Percentiles rank a stretch among this genome's conserved stretches.
These are phyloP conservation scores for Drosophila mimica DNA, from an alignment of 2,888 invertebrate species.

Conservation along the genomic window DNA sequence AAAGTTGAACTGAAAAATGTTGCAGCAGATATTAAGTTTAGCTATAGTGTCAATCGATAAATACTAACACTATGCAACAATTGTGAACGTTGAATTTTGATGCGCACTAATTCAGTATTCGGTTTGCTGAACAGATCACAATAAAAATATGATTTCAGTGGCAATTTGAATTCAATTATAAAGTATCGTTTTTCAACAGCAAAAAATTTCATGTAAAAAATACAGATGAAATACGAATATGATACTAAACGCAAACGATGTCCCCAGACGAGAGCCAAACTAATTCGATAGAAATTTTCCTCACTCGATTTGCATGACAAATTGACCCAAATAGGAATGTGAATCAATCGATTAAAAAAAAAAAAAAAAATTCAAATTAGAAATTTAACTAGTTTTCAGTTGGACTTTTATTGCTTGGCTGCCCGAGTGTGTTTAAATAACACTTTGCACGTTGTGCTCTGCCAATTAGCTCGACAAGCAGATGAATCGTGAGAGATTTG, in stretches of 20 bases:
- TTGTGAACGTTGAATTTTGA: background rate
- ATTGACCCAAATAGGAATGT: conserved; percentile 45
- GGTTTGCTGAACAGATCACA: background rate
- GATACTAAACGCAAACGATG: background rate
- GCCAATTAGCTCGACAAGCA: conserved; percentile 59
- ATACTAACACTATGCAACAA: background rate
- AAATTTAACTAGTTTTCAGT: conserved; percentile 23
- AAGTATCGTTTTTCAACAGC: background rate
- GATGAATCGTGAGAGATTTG: conserved; percentile 53
- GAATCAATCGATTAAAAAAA: conserved; percentile 22
- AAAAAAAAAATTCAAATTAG: background rate
- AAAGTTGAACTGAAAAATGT: background rate
- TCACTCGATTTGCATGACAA: conserved; percentile 36
- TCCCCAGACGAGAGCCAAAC: background rate
- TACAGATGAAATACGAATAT: background rate
- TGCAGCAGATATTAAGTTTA: no score
- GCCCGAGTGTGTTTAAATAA: background rate
- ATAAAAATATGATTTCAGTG: background rate
- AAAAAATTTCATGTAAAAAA: background rate
- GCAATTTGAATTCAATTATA: background rate
- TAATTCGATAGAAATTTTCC: background rate
- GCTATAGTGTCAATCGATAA: background rate
- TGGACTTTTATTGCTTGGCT: background rate
- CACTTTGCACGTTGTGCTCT: conserved; percentile 13
- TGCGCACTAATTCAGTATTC: background rate